A percentile compares a stretch with the other conserved stretches of the same genome.
These are phyloP conservation scores for Falcaria lacertinaria DNA, from an alignment of 2,888 invertebrate species.

Conservation along the genomic window DNA sequence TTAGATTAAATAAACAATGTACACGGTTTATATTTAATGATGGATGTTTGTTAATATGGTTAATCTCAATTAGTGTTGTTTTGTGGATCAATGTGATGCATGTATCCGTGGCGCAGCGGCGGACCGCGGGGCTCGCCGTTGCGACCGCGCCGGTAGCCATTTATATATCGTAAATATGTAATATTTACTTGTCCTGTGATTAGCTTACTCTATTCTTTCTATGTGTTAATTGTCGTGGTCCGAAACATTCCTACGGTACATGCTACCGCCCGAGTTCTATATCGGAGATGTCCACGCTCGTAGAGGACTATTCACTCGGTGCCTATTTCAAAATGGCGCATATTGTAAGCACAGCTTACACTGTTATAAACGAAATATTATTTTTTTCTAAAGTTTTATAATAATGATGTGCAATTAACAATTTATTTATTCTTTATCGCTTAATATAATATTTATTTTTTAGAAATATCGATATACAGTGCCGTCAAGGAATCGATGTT, in stretches of 20 bases:
- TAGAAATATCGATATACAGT: conserved; percentile 64
- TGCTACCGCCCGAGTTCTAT: conserved; percentile 48
- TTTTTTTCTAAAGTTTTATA: conserved; percentile 67
- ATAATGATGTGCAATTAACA: conserved; percentile 71
- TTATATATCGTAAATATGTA: conserved; percentile 63
- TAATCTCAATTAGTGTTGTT: conserved; percentile 59
- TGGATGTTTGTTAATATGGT: conserved; percentile 66
- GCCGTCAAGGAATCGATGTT: conserved; percentile 67
- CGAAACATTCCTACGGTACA: conserved; percentile 68
- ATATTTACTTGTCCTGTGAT: conserved; percentile 75
- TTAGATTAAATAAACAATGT: conserved; percentile 55
- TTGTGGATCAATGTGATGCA: conserved; percentile 32
- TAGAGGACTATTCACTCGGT: conserved; percentile 48
- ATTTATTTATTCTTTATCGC: conserved; percentile 73
- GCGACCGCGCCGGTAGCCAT: conserved; percentile 35
- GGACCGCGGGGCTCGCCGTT: too few relatives aligned
- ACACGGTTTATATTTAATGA: conserved; percentile 54
- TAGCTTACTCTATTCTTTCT: conserved; percentile 63
- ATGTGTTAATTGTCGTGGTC: conserved; percentile 60
- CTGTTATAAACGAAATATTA: conserved; percentile 48
- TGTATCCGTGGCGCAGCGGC: neutral
- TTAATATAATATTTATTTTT: conserved; percentile 75
- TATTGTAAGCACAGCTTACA: conserved; percentile 62
- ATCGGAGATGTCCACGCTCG: conserved; percentile 30
- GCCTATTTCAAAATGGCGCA: conserved; percentile 55